Evolutionary conservation across 2,888 invertebrate species (phyloP), one percentile per base, ranked within the genome.

Genomic region (Apodemia duryi): DNA sequence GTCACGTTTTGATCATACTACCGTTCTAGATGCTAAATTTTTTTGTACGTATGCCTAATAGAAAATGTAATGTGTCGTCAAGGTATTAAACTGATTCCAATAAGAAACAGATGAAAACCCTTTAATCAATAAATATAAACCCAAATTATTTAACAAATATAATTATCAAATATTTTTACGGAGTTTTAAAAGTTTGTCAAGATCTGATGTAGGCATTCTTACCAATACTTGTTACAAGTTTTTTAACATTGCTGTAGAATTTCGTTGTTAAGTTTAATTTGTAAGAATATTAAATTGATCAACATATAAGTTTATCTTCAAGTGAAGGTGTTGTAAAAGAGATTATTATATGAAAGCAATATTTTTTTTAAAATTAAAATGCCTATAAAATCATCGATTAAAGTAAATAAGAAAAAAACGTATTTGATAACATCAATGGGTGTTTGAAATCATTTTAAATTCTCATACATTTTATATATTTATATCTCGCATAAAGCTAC

Each of bases 1-100:
- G 80, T 86, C 85, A 85, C 75, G 68, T 65, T 69, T 63, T 57
- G 57, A 28, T 28, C 61, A 61, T 41, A 61, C 49, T 28, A 41
- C 28, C 6, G 35, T 57, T 32, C 6, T 6, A 32, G 6, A 32
- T 57, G 32, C 57, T 2, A 35, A 32, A 13, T 10, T 11, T 32
- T 13, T 46, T 46, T 46, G 38, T 6, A 38, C 6, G 38, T 38
- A 38, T 38, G 13, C 46, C 46, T 46, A 46, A 4, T 13, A 11
- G 10, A 46, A 13, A 46, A 46, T 13, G 13, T 46, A 46, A 46
- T 10, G 41, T 46, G 46, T 13, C 46, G 0, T 43, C 10, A 0
- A 11, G 4, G 1, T 46, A 46, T 46, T 13, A 13, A 46, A 4
- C 21, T 46, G 13, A 13, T 46, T 46, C 5, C 46, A 4, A 46